Evolutionary conservation across 1,140 invertebrate species (phyloP), one percentile per base, ranked within the genome.

Genomic region (Dryas iulia): DNA sequence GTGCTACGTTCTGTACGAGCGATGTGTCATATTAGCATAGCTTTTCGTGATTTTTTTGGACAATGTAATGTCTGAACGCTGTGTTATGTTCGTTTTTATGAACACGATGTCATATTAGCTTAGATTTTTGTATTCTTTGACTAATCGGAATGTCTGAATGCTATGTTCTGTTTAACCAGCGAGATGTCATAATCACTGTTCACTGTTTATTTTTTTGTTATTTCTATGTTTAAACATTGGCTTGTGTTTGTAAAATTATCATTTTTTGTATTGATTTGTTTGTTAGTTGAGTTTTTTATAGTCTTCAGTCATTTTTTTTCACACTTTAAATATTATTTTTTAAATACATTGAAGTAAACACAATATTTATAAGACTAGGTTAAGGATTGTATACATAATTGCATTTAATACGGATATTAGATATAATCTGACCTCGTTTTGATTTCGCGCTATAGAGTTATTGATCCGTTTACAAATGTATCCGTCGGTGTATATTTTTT

Each of bases 391-490:
- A 3, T 47, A 18, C 39, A 47, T 47, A 47, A 47, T 47, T 47
- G 14, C 39, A 47, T 47, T 30, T 53, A 28, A 66, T 59, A 54
- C 21, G 58, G 18, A 54, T 30, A 59, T 39, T 33, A 30, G 58
- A 59, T 66, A 53, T 6, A n/a, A 54, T 59, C 39, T 66, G 65
- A 33, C 65, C 65, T 66, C 58, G 58, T 66, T 54, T 59, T 33
- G 25, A 47, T 47, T 47, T 47, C 39, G 39, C 18, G 14, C 39
- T 66, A 35, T 66, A 47, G 18, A 60, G 53, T 66, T 66, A 66
- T 66, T 66, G 57, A 59, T 54, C 65, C 57, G 57, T 59, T 52
- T 31, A 66, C 54, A 59, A 60, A 23, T 53, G 30, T 0, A 31
- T 24, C 65, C 39, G 39, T 47, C 39, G 39, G 39, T 21, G 39